Evolutionary conservation across 2,113 vertebrate genomes (phyloP).

Genomic region (Lontra canadensis): DNA sequence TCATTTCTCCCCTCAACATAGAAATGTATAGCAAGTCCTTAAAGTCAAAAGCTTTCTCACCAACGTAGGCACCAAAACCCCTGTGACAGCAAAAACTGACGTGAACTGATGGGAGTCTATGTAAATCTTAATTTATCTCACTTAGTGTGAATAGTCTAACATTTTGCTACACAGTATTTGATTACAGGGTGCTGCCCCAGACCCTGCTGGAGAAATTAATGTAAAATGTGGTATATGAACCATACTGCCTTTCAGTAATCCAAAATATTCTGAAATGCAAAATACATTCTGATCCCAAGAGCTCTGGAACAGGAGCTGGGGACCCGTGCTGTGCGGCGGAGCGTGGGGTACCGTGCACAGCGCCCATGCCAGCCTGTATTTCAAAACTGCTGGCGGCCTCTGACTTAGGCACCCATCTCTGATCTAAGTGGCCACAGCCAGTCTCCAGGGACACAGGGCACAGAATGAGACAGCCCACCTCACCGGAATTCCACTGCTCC

Average conservation of each 20-base stretch:
- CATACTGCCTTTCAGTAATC: background rate
- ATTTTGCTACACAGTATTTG: background rate
- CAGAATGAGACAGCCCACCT: background rate
- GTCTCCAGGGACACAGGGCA: too few species aligned
- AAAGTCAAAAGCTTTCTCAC: constrained; percentile 51
- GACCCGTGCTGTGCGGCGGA: accelerated
- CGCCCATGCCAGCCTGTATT: background rate
- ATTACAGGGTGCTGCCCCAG: background rate
- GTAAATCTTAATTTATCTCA: constrained; percentile 58
- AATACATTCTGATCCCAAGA: background rate
- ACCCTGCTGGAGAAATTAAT: background rate
- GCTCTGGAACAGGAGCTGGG: background rate
- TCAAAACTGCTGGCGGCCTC: background rate
- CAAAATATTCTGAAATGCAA: background rate
- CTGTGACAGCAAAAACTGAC: constrained; percentile 39
- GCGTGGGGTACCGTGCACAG: accelerated
- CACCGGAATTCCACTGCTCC: background rate
- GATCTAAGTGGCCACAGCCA: background rate
- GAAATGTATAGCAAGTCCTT: constrained; percentile 18
- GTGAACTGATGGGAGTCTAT: constrained; percentile 17
- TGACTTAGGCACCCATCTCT: background rate
- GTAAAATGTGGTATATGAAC: background rate
- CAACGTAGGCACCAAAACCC: background rate
- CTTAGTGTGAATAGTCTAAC: background rate
- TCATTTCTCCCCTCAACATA: background rate